Percentiles rank a stretch among this genome's conserved stretches.
Conservation (phyloP, 1,140 invertebrate genomes). For the Drosophila persimilis region DNA sequence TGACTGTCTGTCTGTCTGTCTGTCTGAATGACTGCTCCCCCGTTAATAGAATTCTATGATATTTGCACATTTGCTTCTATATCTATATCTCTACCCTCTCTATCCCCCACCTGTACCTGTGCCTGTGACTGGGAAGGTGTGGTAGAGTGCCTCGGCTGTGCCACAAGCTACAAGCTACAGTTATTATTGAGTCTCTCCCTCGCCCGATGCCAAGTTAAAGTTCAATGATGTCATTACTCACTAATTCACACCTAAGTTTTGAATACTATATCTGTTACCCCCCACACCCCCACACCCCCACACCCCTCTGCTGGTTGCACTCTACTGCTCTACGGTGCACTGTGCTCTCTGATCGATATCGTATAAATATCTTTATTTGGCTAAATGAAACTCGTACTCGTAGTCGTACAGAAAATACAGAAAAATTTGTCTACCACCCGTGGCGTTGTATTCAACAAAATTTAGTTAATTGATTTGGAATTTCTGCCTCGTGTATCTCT, state of each 20-base stretch:
- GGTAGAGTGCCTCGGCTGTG: conserved; percentile 39
- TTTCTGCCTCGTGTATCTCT: conserved; percentile 16
- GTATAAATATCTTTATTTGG: conserved; percentile 75
- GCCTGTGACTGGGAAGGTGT: conserved; percentile 52
- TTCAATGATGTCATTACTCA: conserved; percentile 80
- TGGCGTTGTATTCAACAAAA: conserved; percentile 44
- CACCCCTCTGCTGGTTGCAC: no score
- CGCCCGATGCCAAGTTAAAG: conserved; percentile 69
- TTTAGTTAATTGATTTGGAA: conserved; percentile 71
- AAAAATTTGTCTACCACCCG: conserved; percentile 65
- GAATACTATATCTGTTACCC: conserved; percentile 27
- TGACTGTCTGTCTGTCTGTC: neutral
- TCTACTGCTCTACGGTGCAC: conserved; percentile 19
- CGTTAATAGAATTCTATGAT: conserved; percentile 65
- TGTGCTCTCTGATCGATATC: conserved; percentile 52
- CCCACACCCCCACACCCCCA: no score
- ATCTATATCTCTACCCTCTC: conserved; percentile 6
- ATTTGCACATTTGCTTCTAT: conserved; percentile 56
- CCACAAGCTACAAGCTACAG: conserved; percentile 61
- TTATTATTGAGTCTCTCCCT: conserved; percentile 48
- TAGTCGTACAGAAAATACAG: conserved; percentile 12
- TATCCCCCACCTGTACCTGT: neutral
- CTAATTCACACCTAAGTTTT: conserved; percentile 81
- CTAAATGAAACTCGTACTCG: conserved; percentile 50
- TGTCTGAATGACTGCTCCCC: conserved; percentile 26